phyloP scores from a whole-genome alignment of 2,888 invertebrate genomes.

The Scaptomyza caliginosa region DNA sequence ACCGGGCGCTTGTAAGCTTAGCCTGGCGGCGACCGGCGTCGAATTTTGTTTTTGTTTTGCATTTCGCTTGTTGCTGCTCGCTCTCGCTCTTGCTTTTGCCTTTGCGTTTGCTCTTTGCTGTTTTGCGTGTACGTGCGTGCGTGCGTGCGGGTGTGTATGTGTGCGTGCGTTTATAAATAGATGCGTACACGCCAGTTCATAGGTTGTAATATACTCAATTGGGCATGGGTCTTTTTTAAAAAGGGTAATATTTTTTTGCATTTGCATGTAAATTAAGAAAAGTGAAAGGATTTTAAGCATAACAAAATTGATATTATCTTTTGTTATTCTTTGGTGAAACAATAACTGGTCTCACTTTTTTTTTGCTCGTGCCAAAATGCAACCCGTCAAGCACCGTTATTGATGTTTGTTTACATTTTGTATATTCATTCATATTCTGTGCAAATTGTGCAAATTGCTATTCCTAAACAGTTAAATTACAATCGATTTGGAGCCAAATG shows the following conservation, averaged over 20 bases:
- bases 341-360: background rate
- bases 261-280: background rate
- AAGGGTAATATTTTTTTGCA: constrained; percentile 5
- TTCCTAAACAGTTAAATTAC: constrained; percentile 71
- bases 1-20: constrained; percentile 23
- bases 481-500: constrained; percentile 82
- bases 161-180: constrained; percentile 39
- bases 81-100: constrained; percentile 7
- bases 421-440: background rate
- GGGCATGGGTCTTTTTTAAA: constrained; percentile 9
- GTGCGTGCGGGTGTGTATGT: constrained; percentile 6
- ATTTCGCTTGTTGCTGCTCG: constrained; percentile 13
- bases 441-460: no score
- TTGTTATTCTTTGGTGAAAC: background rate
- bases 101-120: background rate
- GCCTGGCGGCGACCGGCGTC: constrained; percentile 19
- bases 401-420: background rate
- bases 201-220: constrained; percentile 21
- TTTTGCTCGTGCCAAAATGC: background rate
- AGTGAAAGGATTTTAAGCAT: background rate
- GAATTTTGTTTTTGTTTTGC: constrained; percentile 37
- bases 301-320: background rate
- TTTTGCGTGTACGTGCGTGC: background rate
- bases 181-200: constrained; percentile 19
- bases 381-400: background rate